Conservation (phyloP, 1,140 invertebrate species). For the Heliothis subflexa region DNA sequence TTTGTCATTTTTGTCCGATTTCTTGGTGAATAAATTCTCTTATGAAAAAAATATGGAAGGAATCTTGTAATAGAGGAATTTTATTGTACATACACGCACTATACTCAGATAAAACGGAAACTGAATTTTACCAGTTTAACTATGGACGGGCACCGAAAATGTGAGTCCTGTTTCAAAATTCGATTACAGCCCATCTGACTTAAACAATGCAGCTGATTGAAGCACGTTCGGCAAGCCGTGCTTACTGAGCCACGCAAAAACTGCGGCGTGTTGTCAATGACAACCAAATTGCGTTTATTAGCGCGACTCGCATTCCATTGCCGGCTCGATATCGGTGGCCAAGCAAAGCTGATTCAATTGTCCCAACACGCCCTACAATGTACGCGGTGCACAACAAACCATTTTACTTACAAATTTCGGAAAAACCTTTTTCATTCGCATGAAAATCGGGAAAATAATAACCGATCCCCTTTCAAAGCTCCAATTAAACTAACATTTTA, state of each 20-base stretch:
- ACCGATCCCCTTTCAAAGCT: constrained; percentile 5
- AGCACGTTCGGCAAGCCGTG: background rate
- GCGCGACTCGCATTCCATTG: constrained; percentile 15
- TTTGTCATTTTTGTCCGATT: background rate
- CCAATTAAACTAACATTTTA: constrained; percentile 5
- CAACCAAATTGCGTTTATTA: constrained; percentile 36
- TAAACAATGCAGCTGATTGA: constrained; percentile 32
- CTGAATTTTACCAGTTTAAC: too few relatives aligned
- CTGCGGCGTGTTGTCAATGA: background rate
- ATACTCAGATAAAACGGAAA: too few relatives aligned
- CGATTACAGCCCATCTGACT: background rate
- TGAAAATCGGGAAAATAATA: constrained; percentile 9
- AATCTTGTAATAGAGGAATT: too few relatives aligned
- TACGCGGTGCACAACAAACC: constrained; percentile 11
- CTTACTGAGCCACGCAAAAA: constrained; percentile 16
- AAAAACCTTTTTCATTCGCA: background rate
- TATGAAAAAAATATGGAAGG: background rate
- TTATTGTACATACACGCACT: background rate
- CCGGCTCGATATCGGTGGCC: constrained; percentile 13
- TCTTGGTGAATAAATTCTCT: background rate
- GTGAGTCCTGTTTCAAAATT: background rate
- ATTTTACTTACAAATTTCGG: background rate
- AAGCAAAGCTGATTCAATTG: constrained; percentile 32
- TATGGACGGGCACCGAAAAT: too few relatives aligned
- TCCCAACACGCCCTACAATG: background rate